A percentile compares a stretch with the other conserved stretches of the same genome.
phyloP scores from a whole-genome alignment of 2,113 vertebrate species.

The Thryonomys swinderianus region DNA sequence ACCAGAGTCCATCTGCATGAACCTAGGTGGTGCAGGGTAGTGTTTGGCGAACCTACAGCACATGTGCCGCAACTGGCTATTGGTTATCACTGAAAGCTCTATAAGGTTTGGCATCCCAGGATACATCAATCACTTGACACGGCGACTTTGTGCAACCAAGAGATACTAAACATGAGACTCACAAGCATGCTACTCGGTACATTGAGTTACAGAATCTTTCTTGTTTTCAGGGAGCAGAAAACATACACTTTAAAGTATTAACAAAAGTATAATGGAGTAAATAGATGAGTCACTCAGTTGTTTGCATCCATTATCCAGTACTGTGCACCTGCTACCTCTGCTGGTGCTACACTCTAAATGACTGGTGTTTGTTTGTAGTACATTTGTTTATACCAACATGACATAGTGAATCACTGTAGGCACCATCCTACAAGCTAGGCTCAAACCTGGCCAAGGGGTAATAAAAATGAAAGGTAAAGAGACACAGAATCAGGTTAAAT shows the following conservation, averaged over 20 bases:
- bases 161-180: not conserved
- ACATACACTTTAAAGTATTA: not conserved
- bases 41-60: not conserved
- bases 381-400: not conserved
- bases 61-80: not conserved
- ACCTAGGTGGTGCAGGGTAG: not conserved
- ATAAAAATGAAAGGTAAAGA: too few relatives aligned
- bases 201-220: not conserved
- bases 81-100: not conserved
- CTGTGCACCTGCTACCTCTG: not conserved
- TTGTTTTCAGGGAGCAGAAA: not conserved
- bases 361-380: too few relatives aligned
- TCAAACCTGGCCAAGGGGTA: too few relatives aligned
- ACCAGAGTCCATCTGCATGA: not conserved
- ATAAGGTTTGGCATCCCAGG: not conserved
- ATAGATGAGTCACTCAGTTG: not conserved
- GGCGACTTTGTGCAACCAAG: not conserved
- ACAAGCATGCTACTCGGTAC: too few relatives aligned
- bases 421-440: too few relatives aligned
- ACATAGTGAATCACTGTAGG: too few relatives aligned
- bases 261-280: not conserved
- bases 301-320: not conserved
- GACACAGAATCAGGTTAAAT: too few relatives aligned
- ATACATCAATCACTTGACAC: not conserved
- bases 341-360: not conserved